A percentile compares a stretch with the other conserved stretches of the same genome.
These are phyloP conservation scores for Donacobius atricapilla DNA, from an alignment of 2,113 vertebrate species.

Conservation along the genomic window DNA sequence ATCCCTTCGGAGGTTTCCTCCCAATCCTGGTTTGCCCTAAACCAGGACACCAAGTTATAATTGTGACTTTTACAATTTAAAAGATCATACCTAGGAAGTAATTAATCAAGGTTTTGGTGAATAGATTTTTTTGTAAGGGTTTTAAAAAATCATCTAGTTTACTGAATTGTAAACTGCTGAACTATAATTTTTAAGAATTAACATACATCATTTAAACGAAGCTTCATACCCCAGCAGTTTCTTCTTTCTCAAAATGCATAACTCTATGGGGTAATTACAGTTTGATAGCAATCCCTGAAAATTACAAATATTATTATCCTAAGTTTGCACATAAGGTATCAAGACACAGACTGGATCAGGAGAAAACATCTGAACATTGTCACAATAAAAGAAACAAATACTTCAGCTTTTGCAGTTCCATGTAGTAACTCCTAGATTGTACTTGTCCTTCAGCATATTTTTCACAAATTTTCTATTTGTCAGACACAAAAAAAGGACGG, in stretches of 20 bases:
- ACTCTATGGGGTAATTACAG: not conserved
- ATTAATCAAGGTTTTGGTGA: not conserved
- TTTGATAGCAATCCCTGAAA: not conserved
- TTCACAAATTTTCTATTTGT: not conserved
- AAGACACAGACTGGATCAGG: not conserved
- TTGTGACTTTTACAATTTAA: not conserved
- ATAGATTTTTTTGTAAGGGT: fast-evolving
- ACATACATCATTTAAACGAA: not conserved
- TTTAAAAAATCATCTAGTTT: not conserved
- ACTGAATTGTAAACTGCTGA: not conserved
- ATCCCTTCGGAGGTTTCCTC: too few species aligned
- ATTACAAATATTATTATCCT: not conserved
- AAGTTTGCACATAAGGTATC: not conserved
- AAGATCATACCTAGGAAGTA: not conserved
- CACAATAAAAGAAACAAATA: not conserved
- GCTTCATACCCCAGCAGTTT: not conserved
- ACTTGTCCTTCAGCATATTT: not conserved
- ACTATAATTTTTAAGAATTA: not conserved
- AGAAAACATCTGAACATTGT: not conserved
- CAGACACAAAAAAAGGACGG: not conserved
- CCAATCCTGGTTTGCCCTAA: too few species aligned
- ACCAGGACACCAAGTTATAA: too few species aligned
- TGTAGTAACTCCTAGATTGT: not conserved
- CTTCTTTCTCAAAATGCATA: not conserved
- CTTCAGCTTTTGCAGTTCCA: not conserved